Evolutionary conservation across 2,888 invertebrate species (phyloP), one percentile per base, ranked within the genome.

Genomic region (Lepeophtheirus nordmannii): DNA sequence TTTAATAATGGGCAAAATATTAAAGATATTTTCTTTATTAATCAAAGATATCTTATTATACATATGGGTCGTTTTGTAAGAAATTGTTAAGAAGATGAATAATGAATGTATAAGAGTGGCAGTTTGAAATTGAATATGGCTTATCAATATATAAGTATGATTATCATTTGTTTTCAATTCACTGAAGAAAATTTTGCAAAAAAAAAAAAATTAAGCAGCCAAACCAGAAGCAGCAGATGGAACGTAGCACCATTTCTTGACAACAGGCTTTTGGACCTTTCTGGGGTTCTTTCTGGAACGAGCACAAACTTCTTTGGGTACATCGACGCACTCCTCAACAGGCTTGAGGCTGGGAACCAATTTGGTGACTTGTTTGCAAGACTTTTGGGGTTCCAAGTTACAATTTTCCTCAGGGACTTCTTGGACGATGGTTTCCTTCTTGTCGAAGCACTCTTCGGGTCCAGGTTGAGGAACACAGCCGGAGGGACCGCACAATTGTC

Each of bases 361-460:
- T 20, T 58, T 58, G 23, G 57, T 57, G 57, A 57, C 57, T 22
- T 57, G 57, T n/a, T 57, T 57, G 57, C 57, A 57, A 1, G 23
- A 20, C n/a, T 57, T 57, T 57, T 57, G 57, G 23, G 57, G 57
- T 20, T 20, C 23, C 22, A 57, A 30, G 23, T 57, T 23, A 30
- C 57, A 57, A n/a, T 57, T 57, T 14, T 57, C 57, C n/a, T 57
- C 23, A 11, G 57, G 57, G 23, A 57, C 23, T n/a, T 57, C 57
- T 57, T 57, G 57, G 23, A 57, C 57, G 14, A 57, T n/a, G 23
- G 62, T 62, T 38, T 62, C 40, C 10, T 22, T 62, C 40, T 38
- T 41, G 20, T 62, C 62, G 8, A 38, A 41, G 23, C 62, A 62
- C 41, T 62, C 62, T 38, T 62, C 40, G n/a, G 62, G 62, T 37